Evolutionary conservation across 1,140 invertebrate genomes (phyloP).

Genomic region (Lerema accius): DNA sequence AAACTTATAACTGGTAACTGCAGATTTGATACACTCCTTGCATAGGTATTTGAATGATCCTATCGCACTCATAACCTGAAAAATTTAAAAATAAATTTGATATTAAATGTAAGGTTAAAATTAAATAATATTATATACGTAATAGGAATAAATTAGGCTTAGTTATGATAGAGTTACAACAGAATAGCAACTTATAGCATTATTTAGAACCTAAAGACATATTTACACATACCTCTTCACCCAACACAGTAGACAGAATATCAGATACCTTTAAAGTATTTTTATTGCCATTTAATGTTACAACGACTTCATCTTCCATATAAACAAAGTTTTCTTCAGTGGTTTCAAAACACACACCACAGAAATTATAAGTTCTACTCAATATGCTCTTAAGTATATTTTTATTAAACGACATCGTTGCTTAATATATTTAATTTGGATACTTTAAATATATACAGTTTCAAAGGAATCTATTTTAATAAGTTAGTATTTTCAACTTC

Average conservation of each 20-base stretch:
- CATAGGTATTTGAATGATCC: slow-evolving; percentile 52
- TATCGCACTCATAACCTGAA: slow-evolving; percentile 51
- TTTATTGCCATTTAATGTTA: slow-evolving; percentile 43
- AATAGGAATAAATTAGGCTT: too few species aligned
- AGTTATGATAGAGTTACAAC: too few species aligned
- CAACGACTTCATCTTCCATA: slow-evolving; percentile 50
- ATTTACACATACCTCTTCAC: slow-evolving; percentile 51
- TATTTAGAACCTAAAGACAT: too few species aligned
- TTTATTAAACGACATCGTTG: slow-evolving; percentile 33
- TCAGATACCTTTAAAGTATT: slow-evolving; percentile 44
- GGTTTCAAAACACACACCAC: slow-evolving; percentile 51
- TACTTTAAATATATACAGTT: not conserved
- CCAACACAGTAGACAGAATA: slow-evolving; percentile 45
- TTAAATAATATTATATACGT: too few species aligned
- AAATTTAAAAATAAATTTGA: slow-evolving; percentile 30
- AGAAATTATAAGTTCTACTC: slow-evolving; percentile 50
- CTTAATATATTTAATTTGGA: too few species aligned
- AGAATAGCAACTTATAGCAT: too few species aligned
- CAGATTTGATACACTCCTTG: slow-evolving; percentile 48
- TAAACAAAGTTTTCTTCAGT: slow-evolving; percentile 37
- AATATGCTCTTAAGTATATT: slow-evolving; percentile 47
- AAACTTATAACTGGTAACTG: slow-evolving; percentile 58
- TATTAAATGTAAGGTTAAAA: too few species aligned
- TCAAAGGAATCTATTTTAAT: too few species aligned
- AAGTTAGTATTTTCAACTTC: too few species aligned